A percentile compares a stretch with the other conserved stretches of the same genome.
These are phyloP conservation scores for Malurus alboscapulatus DNA, from an alignment of 2,113 vertebrate species.

Conservation along the genomic window DNA sequence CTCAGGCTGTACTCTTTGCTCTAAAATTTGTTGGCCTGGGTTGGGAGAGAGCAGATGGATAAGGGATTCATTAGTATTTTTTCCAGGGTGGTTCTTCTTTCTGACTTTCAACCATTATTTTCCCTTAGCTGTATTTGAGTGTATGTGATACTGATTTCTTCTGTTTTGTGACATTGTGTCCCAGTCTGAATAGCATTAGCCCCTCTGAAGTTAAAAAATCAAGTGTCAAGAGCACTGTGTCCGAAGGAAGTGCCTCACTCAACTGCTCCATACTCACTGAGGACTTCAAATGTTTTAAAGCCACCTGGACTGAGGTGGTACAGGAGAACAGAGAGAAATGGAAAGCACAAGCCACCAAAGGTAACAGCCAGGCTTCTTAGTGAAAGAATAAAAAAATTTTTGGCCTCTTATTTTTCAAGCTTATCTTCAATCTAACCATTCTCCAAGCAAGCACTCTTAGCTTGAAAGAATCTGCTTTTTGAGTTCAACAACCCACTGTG, in stretches of 20 bases:
- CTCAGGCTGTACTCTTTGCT: background rate
- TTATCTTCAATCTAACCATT: background rate
- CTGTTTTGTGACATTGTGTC: background rate
- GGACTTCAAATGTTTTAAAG: conserved; percentile 92
- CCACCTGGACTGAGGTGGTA: conserved; percentile 91
- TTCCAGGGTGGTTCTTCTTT: background rate
- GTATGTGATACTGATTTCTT: background rate
- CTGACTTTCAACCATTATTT: background rate
- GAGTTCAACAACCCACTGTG: background rate
- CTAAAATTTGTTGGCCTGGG: background rate
- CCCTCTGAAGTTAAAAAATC: conserved; percentile 84
- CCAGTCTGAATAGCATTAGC: conserved; percentile 88
- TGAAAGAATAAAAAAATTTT: background rate
- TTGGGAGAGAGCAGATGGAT: background rate
- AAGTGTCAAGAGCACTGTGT: conserved; percentile 84
- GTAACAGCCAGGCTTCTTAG: conserved; percentile 68
- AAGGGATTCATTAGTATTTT: background rate
- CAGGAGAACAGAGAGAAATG: conserved; percentile 92
- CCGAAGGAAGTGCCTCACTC: conserved; percentile 86
- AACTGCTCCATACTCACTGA: conserved; percentile 87
- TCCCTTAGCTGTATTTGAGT: background rate
- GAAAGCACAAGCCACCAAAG: conserved; percentile 92
- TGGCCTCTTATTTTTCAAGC: background rate
- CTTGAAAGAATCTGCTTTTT: background rate
- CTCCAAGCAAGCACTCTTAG: background rate